Evolutionary conservation across 1,140 invertebrate species (phyloP).

Genomic region (Oscheius sp.): DNA sequence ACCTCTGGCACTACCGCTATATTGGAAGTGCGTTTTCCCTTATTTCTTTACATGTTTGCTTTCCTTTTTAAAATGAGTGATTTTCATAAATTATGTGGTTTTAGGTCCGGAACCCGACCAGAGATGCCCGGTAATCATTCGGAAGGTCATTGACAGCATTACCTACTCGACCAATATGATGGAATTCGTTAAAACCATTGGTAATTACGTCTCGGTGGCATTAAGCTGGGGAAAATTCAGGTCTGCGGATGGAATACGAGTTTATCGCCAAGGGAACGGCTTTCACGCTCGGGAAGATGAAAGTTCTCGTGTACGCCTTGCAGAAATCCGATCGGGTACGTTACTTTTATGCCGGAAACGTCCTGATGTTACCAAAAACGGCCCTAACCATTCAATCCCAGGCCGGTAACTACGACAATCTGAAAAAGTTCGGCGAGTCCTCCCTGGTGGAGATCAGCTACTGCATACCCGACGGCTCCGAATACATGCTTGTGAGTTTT

Average conservation of each 20-base stretch:
- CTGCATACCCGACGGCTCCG: conserved; percentile 32
- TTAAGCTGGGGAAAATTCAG: neutral
- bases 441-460: conserved; percentile 24
- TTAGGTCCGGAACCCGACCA: conserved; percentile 37
- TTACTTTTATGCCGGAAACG: neutral
- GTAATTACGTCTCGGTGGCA: conserved; percentile 2
- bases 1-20: conserved; percentile 32
- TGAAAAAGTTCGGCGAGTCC: conserved; percentile 33
- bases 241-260: conserved; percentile 42
- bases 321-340: conserved; percentile 20
- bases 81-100: too few relatives aligned
- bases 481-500: conserved; percentile 25
- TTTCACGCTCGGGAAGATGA: conserved; percentile 36
- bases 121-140: conserved; percentile 35
- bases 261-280: conserved; percentile 33
- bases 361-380: too few relatives aligned
- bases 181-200: conserved; percentile 39
- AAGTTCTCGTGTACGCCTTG: conserved; percentile 19
- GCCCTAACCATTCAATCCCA: neutral
- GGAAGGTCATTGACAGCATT: conserved; percentile 33
- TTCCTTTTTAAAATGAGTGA: too few relatives aligned
- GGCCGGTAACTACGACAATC: conserved; percentile 23
- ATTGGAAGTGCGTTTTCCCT: conserved; percentile 11
- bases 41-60: neutral
- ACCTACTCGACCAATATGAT: conserved; percentile 35